These are phyloP conservation scores for Salarias fasciatus DNA, from an alignment of 2,797 vertebrate genomes.

Conservation along the genomic window DNA sequence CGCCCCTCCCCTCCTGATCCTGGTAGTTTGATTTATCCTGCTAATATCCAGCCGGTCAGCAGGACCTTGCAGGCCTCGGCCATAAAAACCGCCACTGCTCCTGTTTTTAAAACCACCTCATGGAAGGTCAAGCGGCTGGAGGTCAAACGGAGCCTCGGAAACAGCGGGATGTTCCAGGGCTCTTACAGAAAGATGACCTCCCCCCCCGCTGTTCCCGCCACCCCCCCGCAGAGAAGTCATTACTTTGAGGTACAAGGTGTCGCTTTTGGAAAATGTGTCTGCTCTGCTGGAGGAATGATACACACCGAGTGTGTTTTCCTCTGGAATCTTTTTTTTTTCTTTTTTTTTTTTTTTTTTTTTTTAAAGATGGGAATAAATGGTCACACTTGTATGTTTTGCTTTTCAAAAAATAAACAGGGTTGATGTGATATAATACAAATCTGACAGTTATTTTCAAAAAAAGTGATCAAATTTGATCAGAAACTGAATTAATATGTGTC, in stretches of 20 bases:
- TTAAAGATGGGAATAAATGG: no score
- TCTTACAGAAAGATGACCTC: conserved; percentile 43
- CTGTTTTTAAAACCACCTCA: no score
- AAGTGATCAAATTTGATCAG: no score
- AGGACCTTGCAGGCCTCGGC: conserved; percentile 74
- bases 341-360: no score
- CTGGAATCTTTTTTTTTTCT: no score
- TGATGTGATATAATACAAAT: no score
- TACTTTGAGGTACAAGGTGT: conserved; percentile 44
- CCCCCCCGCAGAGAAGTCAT: conserved; percentile 35
- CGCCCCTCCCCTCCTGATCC: conserved; percentile 54
- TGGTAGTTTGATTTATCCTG: conserved; percentile 81
- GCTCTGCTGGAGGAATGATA: conserved; percentile 17
- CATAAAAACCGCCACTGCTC: no score
- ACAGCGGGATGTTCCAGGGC: conserved; percentile 20
- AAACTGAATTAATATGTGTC: no score
- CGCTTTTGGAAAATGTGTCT: conserved; percentile 23
- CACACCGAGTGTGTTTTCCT: background rate
- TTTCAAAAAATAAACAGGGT: no score
- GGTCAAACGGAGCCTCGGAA: conserved; percentile 73
- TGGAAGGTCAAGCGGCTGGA: conserved; percentile 81
- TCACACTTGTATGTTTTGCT: no score
- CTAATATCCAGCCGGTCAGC: conserved; percentile 79
- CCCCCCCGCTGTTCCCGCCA: no score
- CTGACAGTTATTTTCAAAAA: no score